Conservation (phyloP, 1,140 invertebrate genomes). For the Drosophila sechellia region DNA sequence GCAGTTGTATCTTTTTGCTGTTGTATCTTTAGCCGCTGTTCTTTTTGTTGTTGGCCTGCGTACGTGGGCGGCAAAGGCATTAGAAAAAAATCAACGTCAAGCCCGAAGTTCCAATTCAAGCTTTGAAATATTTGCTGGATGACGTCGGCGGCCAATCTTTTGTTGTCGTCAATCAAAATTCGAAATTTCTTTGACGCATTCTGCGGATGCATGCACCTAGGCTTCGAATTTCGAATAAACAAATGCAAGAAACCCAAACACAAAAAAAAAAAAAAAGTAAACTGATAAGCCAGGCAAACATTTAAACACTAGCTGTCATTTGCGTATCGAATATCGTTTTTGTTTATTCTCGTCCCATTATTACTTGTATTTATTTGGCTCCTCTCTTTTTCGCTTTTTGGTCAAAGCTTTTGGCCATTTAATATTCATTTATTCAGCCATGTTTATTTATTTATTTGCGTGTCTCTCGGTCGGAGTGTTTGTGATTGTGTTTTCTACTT, state of each 20-base stretch:
- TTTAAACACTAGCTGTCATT: slow-evolving; percentile 67
- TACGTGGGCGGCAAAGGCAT: slow-evolving; percentile 73
- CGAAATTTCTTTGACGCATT: slow-evolving; percentile 49
- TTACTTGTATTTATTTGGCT: slow-evolving; percentile 36
- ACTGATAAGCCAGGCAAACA: slow-evolving; percentile 76
- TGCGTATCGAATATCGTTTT: slow-evolving; percentile 67
- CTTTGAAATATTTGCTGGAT: slow-evolving; percentile 72
- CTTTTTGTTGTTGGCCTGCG: slow-evolving; percentile 26
- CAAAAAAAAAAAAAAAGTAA: slow-evolving; percentile 30
- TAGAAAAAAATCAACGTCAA: slow-evolving; percentile 66
- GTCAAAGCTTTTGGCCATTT: slow-evolving; percentile 64
- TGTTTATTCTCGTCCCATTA: slow-evolving; percentile 46
- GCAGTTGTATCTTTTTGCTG: slow-evolving; percentile 28
- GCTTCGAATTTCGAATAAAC: slow-evolving; percentile 12
- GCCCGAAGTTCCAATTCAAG: slow-evolving; percentile 59
- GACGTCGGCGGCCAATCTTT: slow-evolving; percentile 58
- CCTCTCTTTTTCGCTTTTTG: slow-evolving; percentile 27
- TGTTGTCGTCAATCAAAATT: slow-evolving; percentile 67
- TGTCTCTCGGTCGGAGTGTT: slow-evolving; percentile 37
- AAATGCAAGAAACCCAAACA: neutral
- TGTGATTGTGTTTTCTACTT: slow-evolving; percentile 37
- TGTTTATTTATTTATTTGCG: slow-evolving; percentile 75
- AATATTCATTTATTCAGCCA: slow-evolving; percentile 81
- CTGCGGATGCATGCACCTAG: slow-evolving; percentile 53
- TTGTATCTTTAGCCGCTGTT: slow-evolving; percentile 34